Percentiles rank a stretch among this genome's conserved stretches.
Conservation (phyloP, 2,888 invertebrate species). For the Acanthosepion pharaonis region DNA sequence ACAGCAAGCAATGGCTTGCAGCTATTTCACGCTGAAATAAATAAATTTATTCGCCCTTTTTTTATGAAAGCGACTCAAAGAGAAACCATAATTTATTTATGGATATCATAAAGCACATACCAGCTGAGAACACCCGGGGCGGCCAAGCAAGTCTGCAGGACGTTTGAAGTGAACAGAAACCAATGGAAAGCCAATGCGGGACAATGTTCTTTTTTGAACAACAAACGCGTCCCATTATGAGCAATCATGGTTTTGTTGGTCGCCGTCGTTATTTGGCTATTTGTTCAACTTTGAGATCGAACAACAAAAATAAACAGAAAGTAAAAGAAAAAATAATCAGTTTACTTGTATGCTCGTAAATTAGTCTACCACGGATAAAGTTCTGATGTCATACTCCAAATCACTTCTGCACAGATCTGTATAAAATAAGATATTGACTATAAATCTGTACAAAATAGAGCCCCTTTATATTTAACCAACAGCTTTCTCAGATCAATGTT, state of each 20-base stretch:
- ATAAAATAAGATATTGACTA: no score
- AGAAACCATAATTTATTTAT: background rate
- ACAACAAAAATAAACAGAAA: background rate
- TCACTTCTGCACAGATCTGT: no score
- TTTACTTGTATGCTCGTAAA: background rate
- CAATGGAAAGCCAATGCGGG: background rate
- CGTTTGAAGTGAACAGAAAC: background rate
- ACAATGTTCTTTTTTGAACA: background rate
- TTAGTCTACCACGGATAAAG: background rate
- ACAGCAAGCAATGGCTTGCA: background rate
- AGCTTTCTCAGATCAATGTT: no score
- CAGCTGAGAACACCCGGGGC: background rate
- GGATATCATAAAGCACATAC: slow-evolving; percentile 22
- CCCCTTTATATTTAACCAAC: no score
- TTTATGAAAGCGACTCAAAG: background rate
- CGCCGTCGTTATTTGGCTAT: background rate
- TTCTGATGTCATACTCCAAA: no score
- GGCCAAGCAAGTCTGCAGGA: background rate
- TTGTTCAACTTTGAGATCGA: background rate
- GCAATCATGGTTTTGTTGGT: background rate
- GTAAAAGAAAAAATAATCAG: background rate
- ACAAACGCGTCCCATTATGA: background rate
- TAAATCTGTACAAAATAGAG: no score
- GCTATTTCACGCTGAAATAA: slow-evolving; percentile 20
- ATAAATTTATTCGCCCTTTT: background rate